Evolutionary conservation across 2,797 vertebrate species (phyloP).

Genomic region (Peromyscus melanophrys): DNA sequence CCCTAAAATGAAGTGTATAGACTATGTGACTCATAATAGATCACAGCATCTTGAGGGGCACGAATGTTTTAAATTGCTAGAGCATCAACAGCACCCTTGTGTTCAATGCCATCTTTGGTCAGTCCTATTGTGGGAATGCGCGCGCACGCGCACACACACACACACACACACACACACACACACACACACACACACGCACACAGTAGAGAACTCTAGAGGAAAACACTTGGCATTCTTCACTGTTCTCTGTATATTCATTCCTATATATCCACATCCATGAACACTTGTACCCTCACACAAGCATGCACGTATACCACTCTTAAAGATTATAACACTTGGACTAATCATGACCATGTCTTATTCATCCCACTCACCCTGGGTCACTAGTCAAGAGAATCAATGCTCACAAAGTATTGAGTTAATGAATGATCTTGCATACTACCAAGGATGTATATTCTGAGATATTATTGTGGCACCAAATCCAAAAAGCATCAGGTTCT

Average conservation of each 20-base stretch:
- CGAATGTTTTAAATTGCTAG: background rate
- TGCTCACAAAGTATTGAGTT: background rate
- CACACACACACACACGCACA: background rate
- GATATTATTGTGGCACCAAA: background rate
- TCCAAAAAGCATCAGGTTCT: background rate
- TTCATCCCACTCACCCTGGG: background rate
- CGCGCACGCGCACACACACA: no score
- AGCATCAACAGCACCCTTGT: background rate
- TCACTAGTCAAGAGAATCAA: background rate
- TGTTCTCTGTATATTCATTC: background rate
- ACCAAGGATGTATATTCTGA: background rate
- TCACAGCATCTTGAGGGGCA: background rate
- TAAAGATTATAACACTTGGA: background rate
- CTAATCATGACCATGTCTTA: background rate
- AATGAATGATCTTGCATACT: background rate
- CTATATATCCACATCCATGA: background rate
- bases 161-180: background rate
- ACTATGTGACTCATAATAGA: background rate
- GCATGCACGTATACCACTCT: no score
- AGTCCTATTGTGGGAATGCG: no score
- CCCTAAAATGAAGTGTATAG: background rate
- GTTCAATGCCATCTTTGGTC: background rate
- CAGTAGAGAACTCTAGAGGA: background rate
- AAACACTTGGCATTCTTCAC: background rate
- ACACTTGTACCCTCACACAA: background rate